These are phyloP conservation scores for Albula goreensis DNA, from an alignment of 2,113 vertebrate species.

Conservation along the genomic window DNA sequence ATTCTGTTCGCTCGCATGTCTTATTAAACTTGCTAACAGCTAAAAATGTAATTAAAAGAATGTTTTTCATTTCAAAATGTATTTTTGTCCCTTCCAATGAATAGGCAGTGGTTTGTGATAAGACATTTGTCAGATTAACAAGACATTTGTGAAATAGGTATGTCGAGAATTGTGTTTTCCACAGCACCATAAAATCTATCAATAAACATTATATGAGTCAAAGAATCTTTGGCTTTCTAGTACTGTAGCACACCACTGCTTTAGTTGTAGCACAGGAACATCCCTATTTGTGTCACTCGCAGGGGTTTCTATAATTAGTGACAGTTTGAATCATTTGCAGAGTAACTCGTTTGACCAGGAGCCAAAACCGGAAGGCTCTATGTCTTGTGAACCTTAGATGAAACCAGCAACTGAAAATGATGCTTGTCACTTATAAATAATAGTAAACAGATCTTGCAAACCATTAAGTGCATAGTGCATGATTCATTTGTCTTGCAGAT, in stretches of 20 bases:
- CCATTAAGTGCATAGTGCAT: slow-evolving; percentile 32
- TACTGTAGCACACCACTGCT: background rate
- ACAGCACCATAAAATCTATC: slow-evolving; percentile 23
- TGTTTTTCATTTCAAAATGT: background rate
- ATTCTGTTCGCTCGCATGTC: background rate
- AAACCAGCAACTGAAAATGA: slow-evolving; percentile 53
- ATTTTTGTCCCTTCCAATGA: background rate
- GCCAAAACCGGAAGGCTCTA: slow-evolving; percentile 43
- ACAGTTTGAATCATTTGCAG: slow-evolving; percentile 54
- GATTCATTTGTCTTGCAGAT: slow-evolving; percentile 5
- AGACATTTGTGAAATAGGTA: slow-evolving; percentile 21
- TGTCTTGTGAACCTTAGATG: slow-evolving; percentile 55
- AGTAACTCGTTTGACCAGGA: slow-evolving; percentile 55
- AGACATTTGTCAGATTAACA: slow-evolving; percentile 28
- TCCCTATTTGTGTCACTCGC: slow-evolving; percentile 38
- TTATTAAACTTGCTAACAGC: background rate
- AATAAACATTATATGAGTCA: slow-evolving; percentile 27
- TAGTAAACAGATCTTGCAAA: slow-evolving; percentile 62
- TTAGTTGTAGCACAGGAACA: slow-evolving; percentile 22
- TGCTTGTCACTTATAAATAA: slow-evolving; percentile 66
- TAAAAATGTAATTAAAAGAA: background rate
- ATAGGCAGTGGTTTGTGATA: slow-evolving; percentile 24
- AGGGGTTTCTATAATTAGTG: slow-evolving; percentile 52
- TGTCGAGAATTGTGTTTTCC: background rate
- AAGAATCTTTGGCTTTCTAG: background rate